These are phyloP conservation scores for Magallana ariakensis DNA, from an alignment of 1,140 invertebrate species.

Conservation along the genomic window DNA sequence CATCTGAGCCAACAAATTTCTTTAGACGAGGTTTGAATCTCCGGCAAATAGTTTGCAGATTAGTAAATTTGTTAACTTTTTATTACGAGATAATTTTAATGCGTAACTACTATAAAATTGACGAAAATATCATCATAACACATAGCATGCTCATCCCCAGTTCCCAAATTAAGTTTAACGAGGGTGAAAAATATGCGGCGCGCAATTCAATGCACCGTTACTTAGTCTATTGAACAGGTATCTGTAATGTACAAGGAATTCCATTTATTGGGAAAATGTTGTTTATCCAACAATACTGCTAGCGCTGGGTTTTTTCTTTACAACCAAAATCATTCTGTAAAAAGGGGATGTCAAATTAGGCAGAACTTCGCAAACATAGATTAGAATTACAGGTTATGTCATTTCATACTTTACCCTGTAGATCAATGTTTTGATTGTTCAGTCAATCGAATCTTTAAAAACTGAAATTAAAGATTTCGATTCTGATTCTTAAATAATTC, in stretches of 20 bases:
- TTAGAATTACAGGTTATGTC: constrained; percentile 14
- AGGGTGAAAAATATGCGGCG: no score
- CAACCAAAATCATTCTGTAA: background rate
- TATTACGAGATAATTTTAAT: no score
- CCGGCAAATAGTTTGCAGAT: background rate
- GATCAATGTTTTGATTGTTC: background rate
- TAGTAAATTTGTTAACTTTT: background rate
- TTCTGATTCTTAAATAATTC: background rate
- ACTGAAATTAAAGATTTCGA: no score
- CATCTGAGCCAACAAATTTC: background rate
- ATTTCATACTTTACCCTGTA: background rate
- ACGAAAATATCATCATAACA: no score
- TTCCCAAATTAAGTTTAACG: no score
- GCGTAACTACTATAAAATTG: no score
- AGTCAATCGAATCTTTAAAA: no score
- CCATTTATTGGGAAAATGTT: background rate
- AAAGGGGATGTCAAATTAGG: background rate
- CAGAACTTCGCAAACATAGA: constrained; percentile 10
- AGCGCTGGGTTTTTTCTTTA: background rate
- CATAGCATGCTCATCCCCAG: no score
- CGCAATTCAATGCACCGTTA: no score
- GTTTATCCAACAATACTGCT: background rate
- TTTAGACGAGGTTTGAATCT: background rate
- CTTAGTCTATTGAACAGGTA: no score
- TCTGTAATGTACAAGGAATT: background rate